Evolutionary conservation across 2,113 vertebrate genomes (phyloP).

Genomic region (Turdus rufiventris): DNA sequence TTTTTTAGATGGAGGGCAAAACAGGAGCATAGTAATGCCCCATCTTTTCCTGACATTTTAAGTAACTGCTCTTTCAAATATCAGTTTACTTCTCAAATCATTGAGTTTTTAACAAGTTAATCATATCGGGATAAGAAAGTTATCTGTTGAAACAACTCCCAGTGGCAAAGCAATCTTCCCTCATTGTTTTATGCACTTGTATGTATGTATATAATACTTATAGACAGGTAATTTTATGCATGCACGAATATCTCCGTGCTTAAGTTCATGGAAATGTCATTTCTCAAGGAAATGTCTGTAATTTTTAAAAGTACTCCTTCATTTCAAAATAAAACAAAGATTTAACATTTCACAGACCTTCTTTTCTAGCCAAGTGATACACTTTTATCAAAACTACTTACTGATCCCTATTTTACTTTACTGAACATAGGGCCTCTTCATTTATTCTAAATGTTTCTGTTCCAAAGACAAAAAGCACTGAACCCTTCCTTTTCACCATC

Average conservation of each 20-base stretch:
- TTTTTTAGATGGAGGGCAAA: conserved; percentile 47
- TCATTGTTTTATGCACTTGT: background rate
- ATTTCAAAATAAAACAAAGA: background rate
- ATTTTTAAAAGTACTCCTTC: background rate
- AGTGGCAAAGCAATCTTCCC: background rate
- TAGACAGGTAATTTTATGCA: background rate
- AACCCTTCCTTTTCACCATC: background rate
- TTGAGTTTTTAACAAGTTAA: background rate
- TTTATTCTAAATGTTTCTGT: background rate
- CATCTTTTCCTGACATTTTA: background rate
- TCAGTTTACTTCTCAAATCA: background rate
- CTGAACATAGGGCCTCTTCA: background rate
- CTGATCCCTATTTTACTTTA: background rate
- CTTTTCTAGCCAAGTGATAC: background rate
- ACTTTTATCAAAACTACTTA: background rate
- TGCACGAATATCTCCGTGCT: background rate
- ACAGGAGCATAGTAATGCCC: background rate
- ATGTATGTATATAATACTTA: background rate
- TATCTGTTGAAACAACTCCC: background rate
- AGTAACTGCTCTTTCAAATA: background rate
- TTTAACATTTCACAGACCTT: background rate
- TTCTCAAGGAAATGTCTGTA: background rate
- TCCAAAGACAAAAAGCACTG: background rate
- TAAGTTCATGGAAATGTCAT: background rate
- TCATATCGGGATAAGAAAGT: background rate